Evolutionary conservation across 1,140 invertebrate genomes (phyloP).

Genomic region (Cotesia vestalis): DNA sequence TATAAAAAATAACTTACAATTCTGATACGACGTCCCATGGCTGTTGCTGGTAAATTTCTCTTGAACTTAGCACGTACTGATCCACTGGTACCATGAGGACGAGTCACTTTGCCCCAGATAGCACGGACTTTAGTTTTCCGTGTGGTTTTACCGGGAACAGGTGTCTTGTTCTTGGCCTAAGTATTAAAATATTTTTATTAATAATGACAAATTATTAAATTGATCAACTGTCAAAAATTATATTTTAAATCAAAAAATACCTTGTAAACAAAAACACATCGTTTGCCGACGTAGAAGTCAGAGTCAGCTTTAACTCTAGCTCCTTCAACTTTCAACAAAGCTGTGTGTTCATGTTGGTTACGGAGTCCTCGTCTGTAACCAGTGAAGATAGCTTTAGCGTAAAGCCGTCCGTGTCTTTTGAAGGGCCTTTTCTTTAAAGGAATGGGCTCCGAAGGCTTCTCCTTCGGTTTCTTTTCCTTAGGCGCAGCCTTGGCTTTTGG

Average conservation of each 20-base stretch:
- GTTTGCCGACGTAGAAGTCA: conserved; percentile 95
- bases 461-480: conserved; percentile 30
- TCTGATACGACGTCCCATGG: conserved; percentile 96
- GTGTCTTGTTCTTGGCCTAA: conserved; percentile 86
- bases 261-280: conserved; percentile 97
- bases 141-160: conserved; percentile 81
- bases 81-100: conserved; percentile 96
- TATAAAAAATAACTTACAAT: conserved; percentile 78
- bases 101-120: conserved; percentile 99
- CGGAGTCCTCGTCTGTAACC: conserved; percentile 96
- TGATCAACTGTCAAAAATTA: not conserved
- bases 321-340: conserved; percentile 93
- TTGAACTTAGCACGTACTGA: conserved; percentile 96
- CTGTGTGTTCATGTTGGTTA: conserved; percentile 98
- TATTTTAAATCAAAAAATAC: conserved; percentile 64
- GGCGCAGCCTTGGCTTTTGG: conserved; percentile 28
- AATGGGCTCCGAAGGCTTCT: conserved; percentile 27
- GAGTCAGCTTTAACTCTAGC: conserved; percentile 84
- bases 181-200: conserved; percentile 41
- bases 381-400: conserved; percentile 35
- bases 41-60: conserved; percentile 93
- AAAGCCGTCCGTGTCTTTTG: conserved; percentile 32
- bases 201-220: conserved; percentile 12
- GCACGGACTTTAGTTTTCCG: conserved; percentile 89
- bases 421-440: conserved; percentile 32